phyloP scores from a whole-genome alignment of 2,888 invertebrate genomes.

The Phyllotreta striolata region DNA sequence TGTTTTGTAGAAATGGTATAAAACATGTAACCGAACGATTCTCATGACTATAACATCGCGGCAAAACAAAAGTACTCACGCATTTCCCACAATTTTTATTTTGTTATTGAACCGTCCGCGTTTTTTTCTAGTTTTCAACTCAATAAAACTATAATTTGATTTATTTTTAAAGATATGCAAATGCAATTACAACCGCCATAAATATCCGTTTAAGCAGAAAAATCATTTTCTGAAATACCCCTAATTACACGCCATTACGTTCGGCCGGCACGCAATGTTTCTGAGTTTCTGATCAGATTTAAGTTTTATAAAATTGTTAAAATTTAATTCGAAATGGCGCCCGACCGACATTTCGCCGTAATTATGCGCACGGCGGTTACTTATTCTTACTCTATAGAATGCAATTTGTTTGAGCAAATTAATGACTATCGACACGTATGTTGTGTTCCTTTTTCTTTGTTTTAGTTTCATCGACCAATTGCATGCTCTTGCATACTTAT shows the following conservation, averaged over 20 bases:
- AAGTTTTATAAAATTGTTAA: constrained; percentile 40
- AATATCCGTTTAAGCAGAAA: constrained; percentile 36
- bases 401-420: constrained; percentile 33
- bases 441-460: constrained; percentile 27
- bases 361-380: constrained; percentile 38
- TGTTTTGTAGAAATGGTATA: constrained; percentile 6
- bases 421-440: constrained; percentile 37
- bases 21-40: constrained; percentile 4
- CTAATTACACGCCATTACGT: constrained; percentile 48
- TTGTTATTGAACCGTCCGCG: too few species aligned
- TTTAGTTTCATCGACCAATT: constrained; percentile 21
- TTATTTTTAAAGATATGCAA: constrained; percentile 37
- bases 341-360: constrained; percentile 34
- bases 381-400: constrained; percentile 33
- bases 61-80: constrained; percentile 15
- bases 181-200: constrained; percentile 34
- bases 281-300: constrained; percentile 47
- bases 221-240: constrained; percentile 39
- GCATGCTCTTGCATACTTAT: too few species aligned
- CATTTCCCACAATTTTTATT: constrained; percentile 21
- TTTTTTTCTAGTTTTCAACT: constrained; percentile 8
- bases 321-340: constrained; percentile 43
- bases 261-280: constrained; percentile 46
- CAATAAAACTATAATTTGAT: constrained; percentile 33
- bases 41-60: constrained; percentile 8